Base-by-base conservation (phyloP, 2,797 vertebrate genomes). In the Nyctibius grandis region DNA sequence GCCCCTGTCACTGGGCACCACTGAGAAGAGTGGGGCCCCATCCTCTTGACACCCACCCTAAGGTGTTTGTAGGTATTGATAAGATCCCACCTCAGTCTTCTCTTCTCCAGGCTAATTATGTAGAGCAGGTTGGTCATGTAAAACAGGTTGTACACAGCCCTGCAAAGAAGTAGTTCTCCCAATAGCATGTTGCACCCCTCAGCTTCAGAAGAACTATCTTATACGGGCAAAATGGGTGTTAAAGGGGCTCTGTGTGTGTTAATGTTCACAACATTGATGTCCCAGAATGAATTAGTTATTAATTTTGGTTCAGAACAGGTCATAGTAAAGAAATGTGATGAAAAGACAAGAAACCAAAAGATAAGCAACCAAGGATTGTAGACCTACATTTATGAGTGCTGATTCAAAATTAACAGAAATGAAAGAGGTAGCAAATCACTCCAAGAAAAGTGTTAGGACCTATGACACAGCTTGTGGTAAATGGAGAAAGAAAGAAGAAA, bases 401-500 rank as follows among this genome's bases (percentile, higher is more conserved):
- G 29, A 54, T 65, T 94, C 51, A 63, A 85, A 93, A 85, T 28
- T 45, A 64, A 45, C 23, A 33, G 36, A 67, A 81, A 50, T 31
- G 18, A 76, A 61, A 68, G 23, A 81, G 11, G 36, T 20, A 53
- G 48, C 44, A 96, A 80, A 34, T 74, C 28, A 17, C 28, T 85
- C 33, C 11, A 74, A 64, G 34, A 31, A 69, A 79, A 74, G 22
- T 18, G 13, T 75, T 74, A 65, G n/a, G 45, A 87, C 64, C 34
- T 68, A n/a, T 75, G 45, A 68, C 59, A 65, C 75, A 89, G 60
- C 44, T 94, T 83, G 83, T 57, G 50, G 42, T 57, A 83, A 83
- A 89, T 53, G 68, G 63, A 85, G 38, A 89, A 90, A 87, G 90
- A 84, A 91, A 47, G 56, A 74, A 89, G 85, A 87, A 87, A 83